Base-by-base conservation (phyloP, 35 echinoderm and acorn worm species). In the Chiridota heheva region DNA sequence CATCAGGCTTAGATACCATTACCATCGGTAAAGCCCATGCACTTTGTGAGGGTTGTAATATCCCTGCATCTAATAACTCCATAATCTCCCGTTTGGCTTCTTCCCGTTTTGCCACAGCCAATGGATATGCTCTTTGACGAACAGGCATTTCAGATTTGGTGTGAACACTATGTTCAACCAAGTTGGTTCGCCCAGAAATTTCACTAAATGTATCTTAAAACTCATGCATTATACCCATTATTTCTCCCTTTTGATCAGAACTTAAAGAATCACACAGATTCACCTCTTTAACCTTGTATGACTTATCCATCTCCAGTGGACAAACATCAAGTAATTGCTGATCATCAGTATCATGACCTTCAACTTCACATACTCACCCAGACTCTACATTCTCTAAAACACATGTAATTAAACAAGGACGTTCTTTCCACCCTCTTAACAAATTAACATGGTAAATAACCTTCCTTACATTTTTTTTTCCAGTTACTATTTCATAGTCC, bases 51-150 rank as follows among this genome's bases (percentile, higher is more conserved):
- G 48, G 46, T 40, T 79, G 46, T 44, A 84, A 84, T 2, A 90
- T 45, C 1, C 88, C 80, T 20, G 70, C 20, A 34, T 77, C 33
- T 30, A 90, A n/a, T 81, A 90, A 84, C 27, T 20, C 32, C 0
- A 78, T 60, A 17, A 90, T 36, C 51, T 90, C 80, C 47, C 68
- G 37, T 15, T 58, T 32, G 41, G 49, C 44, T 38, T 53, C 47
- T 1, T 37, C 76, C 60, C 31, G 3, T 38, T 60, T 46, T 33
- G 82, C 57, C 39, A 80, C 73, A 24, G 82, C 81, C 24, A 91
- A 37, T 41, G 44, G 24, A 49, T 91, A 81, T 17, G 89, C 17
- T 29, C 33, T 66, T 53, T 78, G 69, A 30, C 39, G 24, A 29
- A 86, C n/a, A 27, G 84, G 84, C 43, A 10, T 46, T 12, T 48